phyloP scores from a whole-genome alignment of 1,140 invertebrate species.

The Adoxophyes honmai region DNA sequence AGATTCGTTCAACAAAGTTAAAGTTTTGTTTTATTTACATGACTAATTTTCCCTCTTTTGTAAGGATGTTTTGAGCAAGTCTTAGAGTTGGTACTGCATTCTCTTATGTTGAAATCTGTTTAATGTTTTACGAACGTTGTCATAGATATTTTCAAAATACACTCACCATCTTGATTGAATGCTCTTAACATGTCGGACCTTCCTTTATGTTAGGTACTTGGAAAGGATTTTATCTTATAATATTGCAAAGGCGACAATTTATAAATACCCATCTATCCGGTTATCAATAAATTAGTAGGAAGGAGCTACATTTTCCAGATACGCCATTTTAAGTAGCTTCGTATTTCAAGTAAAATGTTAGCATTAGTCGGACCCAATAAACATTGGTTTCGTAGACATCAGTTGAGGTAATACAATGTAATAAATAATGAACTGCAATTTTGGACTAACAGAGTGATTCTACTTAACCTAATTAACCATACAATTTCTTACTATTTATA shows the following conservation, averaged over 20 bases:
- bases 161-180: no score
- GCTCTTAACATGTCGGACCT: no score
- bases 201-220: no score
- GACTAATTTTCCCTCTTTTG: no score
- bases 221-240: not conserved
- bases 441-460: constrained; percentile 67
- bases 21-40: not conserved
- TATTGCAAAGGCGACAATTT: not conserved
- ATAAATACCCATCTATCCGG: not conserved
- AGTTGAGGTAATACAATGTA: constrained; percentile 48
- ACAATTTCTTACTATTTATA: constrained; percentile 52
- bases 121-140: no score
- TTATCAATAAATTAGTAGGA: not conserved
- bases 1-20: not conserved
- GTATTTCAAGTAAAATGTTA: not conserved
- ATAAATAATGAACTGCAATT: constrained; percentile 68
- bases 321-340: not conserved
- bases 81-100: no score
- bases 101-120: no score
- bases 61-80: no score
- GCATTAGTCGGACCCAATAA: not conserved
- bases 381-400: constrained; percentile 17
- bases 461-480: constrained; percentile 62
- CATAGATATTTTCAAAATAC: no score
- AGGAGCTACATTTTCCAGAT: not conserved